Evolutionary conservation across 1,140 invertebrate genomes (phyloP), one percentile per base, ranked within the genome.

Genomic region (Lucilia sericata): DNA sequence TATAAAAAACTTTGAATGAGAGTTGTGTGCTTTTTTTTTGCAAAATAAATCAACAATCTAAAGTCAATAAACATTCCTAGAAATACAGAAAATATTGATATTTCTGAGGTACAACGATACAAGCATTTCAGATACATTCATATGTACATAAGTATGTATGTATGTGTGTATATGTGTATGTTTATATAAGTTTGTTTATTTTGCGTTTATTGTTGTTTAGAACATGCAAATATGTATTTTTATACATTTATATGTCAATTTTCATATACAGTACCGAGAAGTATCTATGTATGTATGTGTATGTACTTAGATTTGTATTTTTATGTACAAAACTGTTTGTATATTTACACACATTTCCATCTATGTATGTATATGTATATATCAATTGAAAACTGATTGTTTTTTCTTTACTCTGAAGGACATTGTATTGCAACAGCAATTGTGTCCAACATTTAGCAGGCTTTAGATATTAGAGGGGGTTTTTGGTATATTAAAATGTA

Each of bases 171-270:
- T 30, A 30, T 60, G 42, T 42, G 10, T 5, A 42, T 42, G 10
- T 8, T 10, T 42, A 42, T 10, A n/a, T 60, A n/a, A 30, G 55
- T 60, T 14, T 60, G 14, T 60, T 7, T 60, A n/a, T 14, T 14
- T 60, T 30, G 13, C 5, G 14, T 60, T 60, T 60, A 60, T 17
- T 60, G 55, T 60, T 14, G 55, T 60, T 30, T 14, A 60, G 14
- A 60, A 60, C 55, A 60, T 60, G 51, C 51, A 60, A 60, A 60
- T 60, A 60, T 60, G 5, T 60, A n/a, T n/a, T 60, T 60, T 60
- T 60, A 30, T 30, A 30, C 25, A 30, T 30, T 14, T 14, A 60
- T 60, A 60, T 60, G 55, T 60, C 55, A 60, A 60, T 60, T n/a
- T 60, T n/a, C 14, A 60, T 60, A n/a, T n/a, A 60, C 14, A n/a